Base-by-base conservation (phyloP, 2,797 vertebrate genomes). In the Mionectes olivaceus region DNA sequence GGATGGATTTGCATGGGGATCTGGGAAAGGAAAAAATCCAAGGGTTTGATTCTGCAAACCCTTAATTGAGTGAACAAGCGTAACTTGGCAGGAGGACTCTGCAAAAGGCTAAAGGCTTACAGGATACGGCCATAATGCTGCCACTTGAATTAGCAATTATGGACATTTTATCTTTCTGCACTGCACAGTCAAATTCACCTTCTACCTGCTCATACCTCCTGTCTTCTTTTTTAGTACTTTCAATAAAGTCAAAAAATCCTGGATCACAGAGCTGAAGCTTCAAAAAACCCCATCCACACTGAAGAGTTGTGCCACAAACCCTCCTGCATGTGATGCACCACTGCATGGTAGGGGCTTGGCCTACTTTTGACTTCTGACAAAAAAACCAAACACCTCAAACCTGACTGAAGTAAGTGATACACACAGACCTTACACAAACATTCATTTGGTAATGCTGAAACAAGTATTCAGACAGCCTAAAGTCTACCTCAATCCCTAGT, bases 1-100 rank as follows among this genome's bases (percentile, higher is more conserved):
- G 85, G 96, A 97, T 91, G 95, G 92, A 77, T 97, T 97, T 96
- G 95, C 95, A 90, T 96, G 96, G 91, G 96, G 83, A 97, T 97
- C 96, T 97, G 94, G 63, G 93, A 93, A 97, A 96, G 95, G 87
- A 96, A 97, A 96, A 97, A 94, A 95, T 96, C 89, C 91, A 91
- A 30, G 93, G 91, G 89, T 91, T 95, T 95, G 87, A 92, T 96
- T 97, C 67, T 88, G 91, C 85, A 96, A 96, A 90, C 87, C 91
- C 96, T 80, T 50, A 74, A 80, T 2, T 85, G 61, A 64, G 46
- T 47, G 75, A 94, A 85, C 49, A 91, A 93, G 55, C 0, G 12
- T 88, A 84, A 92, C 19, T n/a, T 70, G 49, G 37, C 81, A 71
- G 80, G 35, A 89, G 30, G 60, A 83, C 39, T 41, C 46, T 1